Base-by-base conservation (phyloP, 1,140 invertebrate genomes). In the Drosophila sproati region DNA sequence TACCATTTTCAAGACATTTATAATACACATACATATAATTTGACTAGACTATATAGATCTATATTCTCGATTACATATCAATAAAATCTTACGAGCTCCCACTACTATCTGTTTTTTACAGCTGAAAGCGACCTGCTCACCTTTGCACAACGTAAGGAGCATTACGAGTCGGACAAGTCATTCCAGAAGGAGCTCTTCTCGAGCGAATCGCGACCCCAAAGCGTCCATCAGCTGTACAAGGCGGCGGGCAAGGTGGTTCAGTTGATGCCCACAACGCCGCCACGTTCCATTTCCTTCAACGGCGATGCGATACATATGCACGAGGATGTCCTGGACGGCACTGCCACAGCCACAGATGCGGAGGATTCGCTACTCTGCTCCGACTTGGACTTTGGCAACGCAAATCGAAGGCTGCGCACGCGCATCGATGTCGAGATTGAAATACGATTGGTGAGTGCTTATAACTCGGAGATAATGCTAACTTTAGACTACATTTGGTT, bases 51-150 rank as follows among this genome's bases (percentile, higher is more conserved):
- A 20, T 20, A 20, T 20, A 20, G 20, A 20, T 20, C 20, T 20
- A 20, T 20, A 1, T 1, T 20, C 20, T 1, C 20, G 20, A 20
- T 20, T 20, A 0, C 20, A 20, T 20, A 20, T 20, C 20, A 20
- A 20, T 20, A 20, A 20, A 20, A 20, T 20, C 20, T 20, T 20
- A 20, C 20, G 20, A 20, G 1, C 20, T 20, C 20, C 1, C 20
- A 20, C 20, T 20, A 20, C 20, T 1, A 20, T 20, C 20, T 20
- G 20, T 20, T 20, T 28, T 95, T 89, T 96, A 48, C 94, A 97
- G 97, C 97, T 93, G 96, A 97, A 94, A 96, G 96, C 82, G 96
- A 97, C 94, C 96, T 98, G 92, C 96, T 95, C 69, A 95, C 95
- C 82, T 97, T 97, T 94, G 96, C 96, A 78, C 85, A 94, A 73